phyloP scores from a whole-genome alignment of 1,140 invertebrate species.

The Cepaea nemoralis region DNA sequence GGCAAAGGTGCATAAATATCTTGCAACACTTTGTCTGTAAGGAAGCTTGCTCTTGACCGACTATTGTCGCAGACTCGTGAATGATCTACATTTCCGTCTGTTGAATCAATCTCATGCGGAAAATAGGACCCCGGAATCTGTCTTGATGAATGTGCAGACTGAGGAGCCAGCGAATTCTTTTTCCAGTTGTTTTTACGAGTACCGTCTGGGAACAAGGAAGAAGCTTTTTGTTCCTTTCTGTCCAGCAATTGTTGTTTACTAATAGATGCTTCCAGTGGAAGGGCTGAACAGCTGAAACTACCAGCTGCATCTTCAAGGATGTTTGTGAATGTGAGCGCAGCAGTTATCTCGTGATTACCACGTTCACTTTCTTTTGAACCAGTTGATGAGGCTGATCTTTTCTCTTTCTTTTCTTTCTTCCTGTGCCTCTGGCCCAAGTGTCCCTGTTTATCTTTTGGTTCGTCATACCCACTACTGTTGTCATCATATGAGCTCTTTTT shows the following conservation, averaged over 20 bases:
- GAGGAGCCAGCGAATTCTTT: background rate
- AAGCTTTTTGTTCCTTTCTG: background rate
- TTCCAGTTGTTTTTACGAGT: background rate
- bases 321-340: background rate
- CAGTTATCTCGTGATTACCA: background rate
- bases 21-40: slow-evolving; percentile 31
- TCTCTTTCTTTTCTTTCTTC: slow-evolving; percentile 35
- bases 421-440: background rate
- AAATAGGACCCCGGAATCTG: background rate
- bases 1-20: slow-evolving; percentile 37
- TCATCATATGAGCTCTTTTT: background rate
- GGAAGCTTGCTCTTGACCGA: background rate
- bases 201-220: background rate
- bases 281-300: background rate
- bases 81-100: slow-evolving; percentile 1
- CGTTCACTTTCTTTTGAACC: background rate
- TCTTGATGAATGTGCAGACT: background rate
- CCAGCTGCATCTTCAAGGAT: background rate
- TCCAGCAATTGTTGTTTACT: background rate
- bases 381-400: background rate
- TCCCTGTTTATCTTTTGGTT: background rate
- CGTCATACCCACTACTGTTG: slow-evolving; percentile 16
- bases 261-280: background rate
- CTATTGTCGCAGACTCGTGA: slow-evolving; percentile 6
- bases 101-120: background rate